Base-by-base conservation (phyloP, 2,113 vertebrate genomes). In the Scomber japonicus region DNA sequence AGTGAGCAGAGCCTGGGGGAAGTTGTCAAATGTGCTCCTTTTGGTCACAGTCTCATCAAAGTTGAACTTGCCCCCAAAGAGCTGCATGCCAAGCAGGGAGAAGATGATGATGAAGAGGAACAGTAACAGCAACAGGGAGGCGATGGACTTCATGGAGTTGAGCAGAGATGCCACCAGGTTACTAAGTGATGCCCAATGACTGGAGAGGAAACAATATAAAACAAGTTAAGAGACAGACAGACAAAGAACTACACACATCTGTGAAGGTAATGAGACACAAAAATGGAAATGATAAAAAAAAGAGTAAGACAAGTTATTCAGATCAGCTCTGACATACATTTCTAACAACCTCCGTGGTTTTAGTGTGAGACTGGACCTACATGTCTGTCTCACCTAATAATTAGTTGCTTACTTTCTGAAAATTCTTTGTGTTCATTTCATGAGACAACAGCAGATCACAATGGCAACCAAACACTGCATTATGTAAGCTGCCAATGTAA, bases 51-150 rank as follows among this genome's bases (percentile, higher is more conserved):
- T 98, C 94, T 99, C 98, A 45, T 99, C 98, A 78, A 99, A 99
- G 95, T 99, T 99, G 92, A 99, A 99, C 94, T 99, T 99, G 66
- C 98, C 98, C 10, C 98, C 98, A 60, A 99, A 99, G 53, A 99
- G 96, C 93, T 99, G 98, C 98, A 99, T 99, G 90, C 98, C 98
- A 30, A 99, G 97, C 93, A 99, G 93, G 63, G 98, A 98, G 94
- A 99, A 99, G 92, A 99, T 99, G 91, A 99, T 99, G 92, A 99
- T 99, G 96, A 99, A 99, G 94, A 99, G 98, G 94, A 99, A 99
- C 91, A 99, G 97, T 90, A 99, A 95, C 80, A 99, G 95, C 94
- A 99, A 88, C 88, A 99, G 94, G 11, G 98, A 99, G 71, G 98
- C 98, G 49, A 99, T 99, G 91, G 98, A 99, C 96, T 99, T 99